Evolutionary conservation across 2,797 vertebrate genomes (phyloP), one percentile per base, ranked within the genome.

Genomic region (Podargus strigoides): DNA sequence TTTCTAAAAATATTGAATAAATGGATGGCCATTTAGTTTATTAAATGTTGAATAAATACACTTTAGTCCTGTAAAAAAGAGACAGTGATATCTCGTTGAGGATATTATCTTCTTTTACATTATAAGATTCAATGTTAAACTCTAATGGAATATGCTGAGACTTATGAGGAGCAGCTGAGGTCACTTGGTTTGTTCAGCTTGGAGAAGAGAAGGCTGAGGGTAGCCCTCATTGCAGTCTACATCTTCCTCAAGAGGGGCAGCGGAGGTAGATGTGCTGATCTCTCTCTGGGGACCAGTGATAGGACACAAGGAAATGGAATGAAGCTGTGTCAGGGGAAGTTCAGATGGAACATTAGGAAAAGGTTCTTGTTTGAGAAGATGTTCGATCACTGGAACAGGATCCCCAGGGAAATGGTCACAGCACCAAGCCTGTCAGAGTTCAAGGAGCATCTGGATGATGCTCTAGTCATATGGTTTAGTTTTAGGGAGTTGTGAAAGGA

Each of bases 241-340:
- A 58, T 0, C 17, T 68, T 84, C 20, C 32, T 56, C 20, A 50
- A 10, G 14, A 2, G 0, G 6, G 14, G 4, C 37, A 83, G 9
- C 0, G 1, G 28, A 74, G 9, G 4, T 3, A 4, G 8, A 58
- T 24, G 6, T 66, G 39, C 50, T 60, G 30, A 27, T 72, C 9
- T 47, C 49, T 62, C 39, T 39, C 18, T 68, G 34, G 34, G 7
- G 36, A 42, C 8, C 53, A 79, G n/a, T 0, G 3, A 21, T 5
- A 73, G n/a, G 16, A 69, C 0, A 3, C 0, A 3, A 72, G 4
- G 17, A 67, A 63, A 56, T 5, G 24, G 26, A 75, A 73, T 44
- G 28, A 60, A 30, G 15, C 15, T 69, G 15, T 1, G 1, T 28
- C 50, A 16, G 17, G 5, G 37, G n/a, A 59, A 52, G 9, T 52